Evolutionary conservation across 1,140 invertebrate genomes (phyloP).

Genomic region (Centruroides vittatus): DNA sequence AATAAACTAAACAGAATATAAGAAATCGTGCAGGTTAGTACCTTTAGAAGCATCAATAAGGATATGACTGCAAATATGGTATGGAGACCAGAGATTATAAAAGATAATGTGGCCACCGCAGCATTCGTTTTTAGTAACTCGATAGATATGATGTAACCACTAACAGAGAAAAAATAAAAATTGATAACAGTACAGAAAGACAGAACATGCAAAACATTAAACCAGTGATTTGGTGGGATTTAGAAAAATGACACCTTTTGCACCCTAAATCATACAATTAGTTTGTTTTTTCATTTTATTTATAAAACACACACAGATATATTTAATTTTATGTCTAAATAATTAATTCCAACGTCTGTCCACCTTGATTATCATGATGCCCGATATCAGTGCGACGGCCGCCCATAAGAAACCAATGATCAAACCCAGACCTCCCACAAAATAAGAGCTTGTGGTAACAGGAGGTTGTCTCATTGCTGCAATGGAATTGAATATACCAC

Average conservation of each 20-base stretch:
- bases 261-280: no score
- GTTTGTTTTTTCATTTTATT: no score
- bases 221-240: no score
- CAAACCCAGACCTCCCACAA: background rate
- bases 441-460: background rate
- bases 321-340: no score
- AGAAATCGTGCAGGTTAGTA: background rate
- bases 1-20: no score
- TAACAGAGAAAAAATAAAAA: conserved; percentile 32
- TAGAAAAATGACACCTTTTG: no score
- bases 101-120: conserved; percentile 5
- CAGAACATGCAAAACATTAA: no score
- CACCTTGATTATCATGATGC: background rate
- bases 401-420: conserved; percentile 3
- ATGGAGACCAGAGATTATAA: conserved; percentile 10
- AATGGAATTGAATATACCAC: conserved; percentile 3
- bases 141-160: conserved; percentile 60
- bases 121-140: conserved; percentile 5
- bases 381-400: background rate
- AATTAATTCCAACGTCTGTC: conserved; percentile 10
- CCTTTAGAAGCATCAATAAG: conserved; percentile 26
- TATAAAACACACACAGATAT: no score
- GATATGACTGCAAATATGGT: conserved; percentile 22
- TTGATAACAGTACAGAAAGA: no score
- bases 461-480: background rate